Evolutionary conservation across 2,888 invertebrate species (phyloP), one percentile per base, ranked within the genome.

Genomic region (Acronicta alni): DNA sequence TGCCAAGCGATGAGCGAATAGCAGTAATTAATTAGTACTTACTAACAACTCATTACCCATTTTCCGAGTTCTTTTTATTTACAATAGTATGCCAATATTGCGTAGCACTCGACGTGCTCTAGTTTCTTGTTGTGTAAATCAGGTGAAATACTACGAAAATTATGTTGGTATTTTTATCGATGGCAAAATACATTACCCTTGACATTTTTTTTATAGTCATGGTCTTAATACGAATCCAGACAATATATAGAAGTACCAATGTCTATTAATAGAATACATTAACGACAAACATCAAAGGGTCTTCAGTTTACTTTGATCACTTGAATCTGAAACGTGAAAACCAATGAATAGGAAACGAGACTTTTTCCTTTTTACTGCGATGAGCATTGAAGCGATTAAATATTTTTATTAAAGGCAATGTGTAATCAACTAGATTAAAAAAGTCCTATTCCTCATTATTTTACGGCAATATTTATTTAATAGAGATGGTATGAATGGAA

Each of bases 1-100:
- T 75, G 64, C 57, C 76, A 82, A 86, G 81, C 69, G 57, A 80
- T 54, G 57, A 79, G 84, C 83, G 81, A 41, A 63, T 43, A 30
- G 14, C 14, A 26, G 10, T 26, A 26, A 1, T 30, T 47, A 37
- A 51, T 44, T 51, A 56, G 30, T 30, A 12, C 39, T 30, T 8
- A 10, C 23, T 23, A 9, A 46, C 16, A 12, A 16, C 2, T 12
- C 30, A 44, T 30, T 23, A 18, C 10, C 6, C 9, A 4, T 30
- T 45, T 42, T 38, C 10, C 9, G 10, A 16, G 10, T 49, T 35
- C 35, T 35, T n/a, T 4, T n/a, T 6, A 35, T 35, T 35, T 35
- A 35, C 35, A 35, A 4, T 35, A n/a, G 35, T 6, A 7, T 35
- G 35, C 5, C 35, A n/a, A 35, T 30, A 30, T 35, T 35, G 35